Percentiles rank a stretch among this genome's conserved stretches.
These are phyloP conservation scores for Cactoblastis cactorum DNA, from an alignment of 2,888 invertebrate species.

Conservation along the genomic window DNA sequence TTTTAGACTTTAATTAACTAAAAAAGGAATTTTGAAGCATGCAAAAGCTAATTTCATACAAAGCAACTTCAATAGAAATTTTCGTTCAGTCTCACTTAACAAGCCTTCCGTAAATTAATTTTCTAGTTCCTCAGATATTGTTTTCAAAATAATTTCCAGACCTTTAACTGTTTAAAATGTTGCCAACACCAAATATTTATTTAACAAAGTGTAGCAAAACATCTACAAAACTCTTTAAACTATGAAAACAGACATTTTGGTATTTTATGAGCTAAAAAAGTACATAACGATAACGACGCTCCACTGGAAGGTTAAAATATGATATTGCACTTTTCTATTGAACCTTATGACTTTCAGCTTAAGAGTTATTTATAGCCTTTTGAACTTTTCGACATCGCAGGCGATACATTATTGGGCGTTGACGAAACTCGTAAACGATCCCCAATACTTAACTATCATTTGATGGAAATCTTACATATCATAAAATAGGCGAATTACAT, in stretches of 20 bases:
- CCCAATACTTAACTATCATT: constrained; percentile 11
- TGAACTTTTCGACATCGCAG: neutral
- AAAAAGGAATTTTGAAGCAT: too few relatives aligned
- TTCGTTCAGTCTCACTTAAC: too few relatives aligned
- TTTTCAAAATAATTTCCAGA: neutral
- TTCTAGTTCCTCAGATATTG: too few relatives aligned
- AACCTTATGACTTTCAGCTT: neutral
- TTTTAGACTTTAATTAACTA: too few relatives aligned
- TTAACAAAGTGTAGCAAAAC: constrained; percentile 2
- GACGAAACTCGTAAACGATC: constrained; percentile 10
- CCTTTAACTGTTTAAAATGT: neutral
- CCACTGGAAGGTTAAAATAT: neutral
- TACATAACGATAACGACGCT: constrained; percentile 2
- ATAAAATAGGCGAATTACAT: constrained; percentile 4
- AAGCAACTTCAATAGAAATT: too few relatives aligned
- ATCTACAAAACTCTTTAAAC: constrained; percentile 5
- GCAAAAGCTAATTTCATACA: too few relatives aligned
- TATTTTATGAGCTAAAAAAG: constrained; percentile 7
- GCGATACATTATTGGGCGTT: constrained; percentile 1
- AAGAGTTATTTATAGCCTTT: neutral
- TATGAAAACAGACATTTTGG: constrained; percentile 3
- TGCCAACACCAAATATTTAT: neutral
- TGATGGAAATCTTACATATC: constrained; percentile 10
- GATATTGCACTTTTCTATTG: neutral
- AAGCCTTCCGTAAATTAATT: too few relatives aligned